Percentiles rank a stretch among this genome's conserved stretches.
phyloP scores from a whole-genome alignment of 2,797 vertebrate species.

The Macropodus opercularis region DNA sequence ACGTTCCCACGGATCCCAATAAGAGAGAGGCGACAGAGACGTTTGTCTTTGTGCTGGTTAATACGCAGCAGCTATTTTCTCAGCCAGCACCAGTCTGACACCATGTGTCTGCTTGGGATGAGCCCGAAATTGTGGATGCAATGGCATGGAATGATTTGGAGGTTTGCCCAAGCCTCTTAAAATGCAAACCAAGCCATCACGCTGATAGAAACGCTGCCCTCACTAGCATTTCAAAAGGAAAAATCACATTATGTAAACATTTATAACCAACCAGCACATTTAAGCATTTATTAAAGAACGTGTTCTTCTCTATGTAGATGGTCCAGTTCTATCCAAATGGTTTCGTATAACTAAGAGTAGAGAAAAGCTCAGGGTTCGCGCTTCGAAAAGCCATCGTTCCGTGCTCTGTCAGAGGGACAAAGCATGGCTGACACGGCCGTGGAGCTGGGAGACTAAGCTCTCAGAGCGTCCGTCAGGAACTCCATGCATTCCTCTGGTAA shows the following conservation, averaged over 20 bases:
- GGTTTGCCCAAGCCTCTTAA: conserved; percentile 51
- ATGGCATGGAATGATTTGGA: conserved; percentile 59
- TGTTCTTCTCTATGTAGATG: conserved; percentile 51
- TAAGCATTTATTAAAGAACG: conserved; percentile 17
- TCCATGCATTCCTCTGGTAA: conserved; percentile 76
- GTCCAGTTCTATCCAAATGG: conserved; percentile 50
- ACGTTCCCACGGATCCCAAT: conserved; percentile 15
- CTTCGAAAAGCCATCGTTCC: conserved; percentile 61
- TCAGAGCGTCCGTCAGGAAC: conserved; percentile 64
- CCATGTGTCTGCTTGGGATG: conserved; percentile 27
- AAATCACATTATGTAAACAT: conserved; percentile 6
- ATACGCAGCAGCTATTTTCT: conserved; percentile 39
- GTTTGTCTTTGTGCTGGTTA: conserved; percentile 20
- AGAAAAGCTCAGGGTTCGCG: conserved; percentile 40
- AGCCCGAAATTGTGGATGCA: conserved; percentile 50
- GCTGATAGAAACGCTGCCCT: conserved; percentile 28
- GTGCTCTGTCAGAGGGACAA: conserved; percentile 68
- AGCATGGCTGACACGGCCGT: conserved; percentile 61
- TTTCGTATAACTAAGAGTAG: conserved; percentile 38
- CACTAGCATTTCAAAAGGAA: neutral
- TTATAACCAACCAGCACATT: conserved; percentile 14
- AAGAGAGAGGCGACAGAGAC: conserved; percentile 15
- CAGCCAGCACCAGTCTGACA: conserved; percentile 42
- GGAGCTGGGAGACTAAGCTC: conserved; percentile 68
- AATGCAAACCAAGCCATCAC: conserved; percentile 52